Evolutionary conservation across 2,888 invertebrate genomes (phyloP).

Genomic region (Buathra laborator): DNA sequence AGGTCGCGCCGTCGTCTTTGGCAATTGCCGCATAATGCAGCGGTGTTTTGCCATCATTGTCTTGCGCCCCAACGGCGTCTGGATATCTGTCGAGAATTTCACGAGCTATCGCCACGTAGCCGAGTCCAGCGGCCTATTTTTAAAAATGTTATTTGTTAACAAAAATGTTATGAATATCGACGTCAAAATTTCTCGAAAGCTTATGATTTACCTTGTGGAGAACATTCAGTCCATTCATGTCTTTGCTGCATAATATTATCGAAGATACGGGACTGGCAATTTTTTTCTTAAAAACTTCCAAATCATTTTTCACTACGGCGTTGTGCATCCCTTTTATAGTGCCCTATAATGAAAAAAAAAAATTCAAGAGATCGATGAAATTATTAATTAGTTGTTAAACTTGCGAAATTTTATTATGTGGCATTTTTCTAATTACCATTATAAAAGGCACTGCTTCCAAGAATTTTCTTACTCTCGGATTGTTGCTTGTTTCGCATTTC

Average conservation of each 20-base stretch:
- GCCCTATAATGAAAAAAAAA: conserved; percentile 87
- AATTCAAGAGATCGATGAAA: conserved; percentile 4
- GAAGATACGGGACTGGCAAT: conserved; percentile 90
- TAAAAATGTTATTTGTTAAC: background rate
- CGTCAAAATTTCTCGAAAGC: background rate
- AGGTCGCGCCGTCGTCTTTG: conserved; percentile 92
- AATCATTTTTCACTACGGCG: conserved; percentile 91
- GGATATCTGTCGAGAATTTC: conserved; percentile 91
- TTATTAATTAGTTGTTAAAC: background rate
- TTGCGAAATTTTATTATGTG: background rate
- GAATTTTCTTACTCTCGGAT: conserved; percentile 93
- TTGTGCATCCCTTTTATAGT: conserved; percentile 93
- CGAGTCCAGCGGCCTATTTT: conserved; percentile 92
- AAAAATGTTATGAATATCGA: conserved; percentile 11
- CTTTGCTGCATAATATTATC: conserved; percentile 91
- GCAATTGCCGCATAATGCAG: conserved; percentile 95
- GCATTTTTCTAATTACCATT: conserved; percentile 89
- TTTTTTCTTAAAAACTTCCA: conserved; percentile 89
- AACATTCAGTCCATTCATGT: conserved; percentile 93
- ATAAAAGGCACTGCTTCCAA: conserved; percentile 97
- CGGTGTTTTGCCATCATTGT: conserved; percentile 94
- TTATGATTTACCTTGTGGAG: conserved; percentile 90
- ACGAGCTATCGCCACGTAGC: conserved; percentile 91
- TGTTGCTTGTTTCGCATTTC: conserved; percentile 93
- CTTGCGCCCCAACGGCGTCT: conserved; percentile 89